phyloP scores from a whole-genome alignment of 2,113 vertebrate genomes.

The Cynocephalus volans region DNA sequence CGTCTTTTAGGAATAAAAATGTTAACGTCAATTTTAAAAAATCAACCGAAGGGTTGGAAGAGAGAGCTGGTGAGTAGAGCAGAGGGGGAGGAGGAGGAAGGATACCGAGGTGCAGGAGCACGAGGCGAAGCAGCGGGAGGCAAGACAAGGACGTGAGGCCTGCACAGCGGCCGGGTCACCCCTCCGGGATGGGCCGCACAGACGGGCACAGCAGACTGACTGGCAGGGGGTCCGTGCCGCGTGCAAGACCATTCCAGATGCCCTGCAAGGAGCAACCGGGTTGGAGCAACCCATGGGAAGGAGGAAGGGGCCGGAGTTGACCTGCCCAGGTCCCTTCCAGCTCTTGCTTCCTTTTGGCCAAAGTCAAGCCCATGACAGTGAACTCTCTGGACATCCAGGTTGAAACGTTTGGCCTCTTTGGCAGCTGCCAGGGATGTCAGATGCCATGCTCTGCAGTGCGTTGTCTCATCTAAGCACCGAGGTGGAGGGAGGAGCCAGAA shows the following conservation, averaged over 20 bases:
- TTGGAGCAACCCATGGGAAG: not conserved
- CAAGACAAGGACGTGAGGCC: no score
- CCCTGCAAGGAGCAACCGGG: not conserved
- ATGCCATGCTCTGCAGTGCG: no score
- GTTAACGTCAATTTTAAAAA: not conserved
- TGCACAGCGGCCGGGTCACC: not conserved
- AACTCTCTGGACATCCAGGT: not conserved
- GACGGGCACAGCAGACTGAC: not conserved
- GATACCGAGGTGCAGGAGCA: not conserved
- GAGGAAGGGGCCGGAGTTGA: not conserved
- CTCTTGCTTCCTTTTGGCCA: not conserved
- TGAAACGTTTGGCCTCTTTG: not conserved
- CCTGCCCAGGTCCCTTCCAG: not conserved
- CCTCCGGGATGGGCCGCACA: not conserved
- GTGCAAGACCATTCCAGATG: not conserved
- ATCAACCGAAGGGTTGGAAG: not conserved
- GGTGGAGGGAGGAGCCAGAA: not conserved
- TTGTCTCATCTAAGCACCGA: not conserved
- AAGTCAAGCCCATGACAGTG: not conserved
- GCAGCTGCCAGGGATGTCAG: not conserved
- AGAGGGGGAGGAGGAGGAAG: no score
- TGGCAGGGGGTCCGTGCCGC: not conserved
- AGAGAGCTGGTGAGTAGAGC: not conserved
- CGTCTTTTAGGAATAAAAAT: not conserved
- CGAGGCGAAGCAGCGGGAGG: not conserved